A percentile compares a stretch with the other conserved stretches of the same genome.
These are phyloP conservation scores for Hydractinia echinata DNA, from an alignment of 30 jellyfish, hydroid and myxozoan genomes.

Conservation along the genomic window DNA sequence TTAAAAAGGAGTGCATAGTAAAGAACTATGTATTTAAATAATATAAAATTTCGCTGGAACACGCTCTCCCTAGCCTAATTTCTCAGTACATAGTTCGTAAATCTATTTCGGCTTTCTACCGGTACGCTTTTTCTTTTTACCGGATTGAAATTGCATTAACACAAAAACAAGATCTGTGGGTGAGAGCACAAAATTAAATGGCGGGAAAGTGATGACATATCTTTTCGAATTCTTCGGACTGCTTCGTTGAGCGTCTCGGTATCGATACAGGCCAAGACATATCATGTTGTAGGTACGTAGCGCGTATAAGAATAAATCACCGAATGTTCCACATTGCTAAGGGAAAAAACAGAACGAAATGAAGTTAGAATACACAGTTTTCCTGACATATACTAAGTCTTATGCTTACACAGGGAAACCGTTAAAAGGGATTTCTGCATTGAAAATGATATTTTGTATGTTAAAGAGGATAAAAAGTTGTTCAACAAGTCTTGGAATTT, in stretches of 20 bases:
- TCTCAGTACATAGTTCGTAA: no score
- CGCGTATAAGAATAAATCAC: slow-evolving; percentile 78
- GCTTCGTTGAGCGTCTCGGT: slow-evolving; percentile 63
- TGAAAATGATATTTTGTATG: no score
- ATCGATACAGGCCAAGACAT: slow-evolving; percentile 85
- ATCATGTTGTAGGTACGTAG: slow-evolving; percentile 77
- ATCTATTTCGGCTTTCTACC: no score
- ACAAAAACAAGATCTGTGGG: slow-evolving; percentile 93
- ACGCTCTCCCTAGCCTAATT: no score
- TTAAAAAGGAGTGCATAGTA: no score
- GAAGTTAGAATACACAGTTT: neutral
- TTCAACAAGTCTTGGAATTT: no score
- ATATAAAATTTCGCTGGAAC: no score
- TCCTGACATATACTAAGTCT: no score
- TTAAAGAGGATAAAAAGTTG: no score
- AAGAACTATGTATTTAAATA: no score
- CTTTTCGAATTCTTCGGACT: slow-evolving; percentile 58
- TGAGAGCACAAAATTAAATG: slow-evolving; percentile 62
- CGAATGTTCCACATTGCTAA: slow-evolving; percentile 85
- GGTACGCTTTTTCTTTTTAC: slow-evolving; percentile 34
- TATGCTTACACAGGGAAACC: neutral
- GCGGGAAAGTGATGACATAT: slow-evolving; percentile 85
- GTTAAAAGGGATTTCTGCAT: neutral
- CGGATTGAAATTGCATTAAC: slow-evolving; percentile 76
- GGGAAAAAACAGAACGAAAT: neutral